These are phyloP conservation scores for Alectoris magna DNA, from an alignment of 2,797 vertebrate species.

Conservation along the genomic window DNA sequence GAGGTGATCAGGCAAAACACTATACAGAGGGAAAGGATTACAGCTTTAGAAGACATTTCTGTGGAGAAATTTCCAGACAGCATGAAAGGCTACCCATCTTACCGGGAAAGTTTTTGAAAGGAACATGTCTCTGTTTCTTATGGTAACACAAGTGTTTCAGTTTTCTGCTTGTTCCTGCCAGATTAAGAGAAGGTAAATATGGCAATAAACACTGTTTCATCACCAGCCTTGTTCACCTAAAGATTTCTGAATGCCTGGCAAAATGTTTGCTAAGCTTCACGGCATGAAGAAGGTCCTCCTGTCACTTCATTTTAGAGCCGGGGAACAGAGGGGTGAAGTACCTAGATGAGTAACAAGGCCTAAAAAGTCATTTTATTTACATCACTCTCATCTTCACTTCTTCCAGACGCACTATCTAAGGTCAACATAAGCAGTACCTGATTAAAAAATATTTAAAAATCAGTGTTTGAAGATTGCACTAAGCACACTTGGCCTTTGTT, in stretches of 20 bases:
- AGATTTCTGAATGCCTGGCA: background rate
- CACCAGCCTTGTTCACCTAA: background rate
- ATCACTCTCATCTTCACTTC: background rate
- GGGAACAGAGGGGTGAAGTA: background rate
- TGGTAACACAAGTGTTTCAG: background rate
- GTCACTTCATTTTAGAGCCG: background rate
- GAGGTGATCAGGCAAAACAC: background rate
- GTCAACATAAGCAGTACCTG: background rate
- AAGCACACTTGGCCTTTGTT: background rate
- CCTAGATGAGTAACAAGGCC: background rate
- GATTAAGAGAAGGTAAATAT: conserved; percentile 10
- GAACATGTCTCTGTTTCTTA: background rate
- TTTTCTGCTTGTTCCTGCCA: background rate
- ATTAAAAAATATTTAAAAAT: background rate
- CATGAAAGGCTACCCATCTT: background rate
- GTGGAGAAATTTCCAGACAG: background rate
- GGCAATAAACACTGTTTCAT: background rate
- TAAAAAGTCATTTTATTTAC: background rate
- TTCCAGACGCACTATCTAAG: background rate
- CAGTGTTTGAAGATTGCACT: background rate
- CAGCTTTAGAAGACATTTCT: conserved; percentile 1
- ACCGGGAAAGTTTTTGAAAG: background rate
- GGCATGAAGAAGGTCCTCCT: background rate
- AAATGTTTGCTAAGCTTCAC: background rate
- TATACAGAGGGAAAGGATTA: background rate